Conservation (phyloP, 92 coral and sea anemone genomes). For the Nematostella vectensis region DNA sequence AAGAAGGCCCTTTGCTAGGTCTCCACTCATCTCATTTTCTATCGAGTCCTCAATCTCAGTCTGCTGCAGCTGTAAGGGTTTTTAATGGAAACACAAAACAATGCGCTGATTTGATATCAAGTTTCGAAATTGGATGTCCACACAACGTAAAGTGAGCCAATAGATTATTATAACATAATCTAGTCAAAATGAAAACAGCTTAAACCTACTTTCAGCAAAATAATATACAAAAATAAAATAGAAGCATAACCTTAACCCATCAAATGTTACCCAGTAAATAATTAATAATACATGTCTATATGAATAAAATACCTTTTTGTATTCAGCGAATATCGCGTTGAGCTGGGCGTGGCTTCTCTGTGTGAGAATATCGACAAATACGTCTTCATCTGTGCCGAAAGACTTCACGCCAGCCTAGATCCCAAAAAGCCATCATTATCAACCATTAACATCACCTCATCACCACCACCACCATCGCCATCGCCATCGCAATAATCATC, state of each 20-base stretch:
- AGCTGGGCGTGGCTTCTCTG: conserved; percentile 46
- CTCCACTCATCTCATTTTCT: conserved; percentile 53
- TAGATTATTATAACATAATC: too few species aligned
- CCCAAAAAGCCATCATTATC: not conserved
- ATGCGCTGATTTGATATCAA: not conserved
- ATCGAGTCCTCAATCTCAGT: conserved; percentile 51
- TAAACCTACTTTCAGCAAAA: too few species aligned
- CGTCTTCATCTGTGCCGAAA: conserved; percentile 60
- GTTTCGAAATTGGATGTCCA: too few species aligned
- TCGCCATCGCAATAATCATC: not conserved
- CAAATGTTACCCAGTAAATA: too few species aligned
- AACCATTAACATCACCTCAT: too few species aligned
- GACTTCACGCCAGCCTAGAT: conserved; percentile 51
- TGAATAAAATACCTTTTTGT: conserved; percentile 70
- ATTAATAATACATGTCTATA: too few species aligned
- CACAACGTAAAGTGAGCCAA: too few species aligned
- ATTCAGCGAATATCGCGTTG: conserved; percentile 51
- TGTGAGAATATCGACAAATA: conserved; percentile 44
- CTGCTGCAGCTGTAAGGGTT: conserved; percentile 26
- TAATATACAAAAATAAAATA: too few species aligned
- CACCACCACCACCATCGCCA: too few species aligned
- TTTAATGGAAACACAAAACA: too few species aligned
- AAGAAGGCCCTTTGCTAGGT: conserved; percentile 58
- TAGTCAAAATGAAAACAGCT: too few species aligned
- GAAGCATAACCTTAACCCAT: too few species aligned